These are phyloP conservation scores for Gymnothorax reevesii DNA, from an alignment of 2,797 vertebrate species.

Conservation along the genomic window DNA sequence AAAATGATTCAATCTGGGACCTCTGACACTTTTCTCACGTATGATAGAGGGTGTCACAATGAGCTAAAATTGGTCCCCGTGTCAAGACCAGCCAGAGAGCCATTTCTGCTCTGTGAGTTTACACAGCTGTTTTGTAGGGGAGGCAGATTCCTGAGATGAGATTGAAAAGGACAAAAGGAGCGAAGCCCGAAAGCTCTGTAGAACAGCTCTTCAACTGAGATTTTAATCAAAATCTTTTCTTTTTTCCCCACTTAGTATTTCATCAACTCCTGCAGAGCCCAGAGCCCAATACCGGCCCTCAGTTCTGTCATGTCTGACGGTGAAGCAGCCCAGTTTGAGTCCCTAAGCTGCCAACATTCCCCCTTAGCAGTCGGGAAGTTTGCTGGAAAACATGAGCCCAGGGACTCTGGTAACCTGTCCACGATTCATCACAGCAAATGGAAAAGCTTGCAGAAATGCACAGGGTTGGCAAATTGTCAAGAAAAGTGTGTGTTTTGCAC, in stretches of 20 bases:
- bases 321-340: background rate
- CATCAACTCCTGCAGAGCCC: background rate
- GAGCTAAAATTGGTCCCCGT: too few species aligned
- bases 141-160: background rate
- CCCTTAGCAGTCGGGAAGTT: background rate
- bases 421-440: constrained; percentile 3
- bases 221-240: background rate
- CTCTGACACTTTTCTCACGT: too few species aligned
- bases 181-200: background rate
- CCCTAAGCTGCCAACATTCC: background rate
- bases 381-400: background rate
- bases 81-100: too few species aligned
- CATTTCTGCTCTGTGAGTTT: background rate
- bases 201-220: background rate
- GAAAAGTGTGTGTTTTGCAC: background rate
- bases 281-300: background rate
- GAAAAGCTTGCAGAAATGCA: background rate
- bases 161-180: background rate
- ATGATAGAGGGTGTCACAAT: too few species aligned
- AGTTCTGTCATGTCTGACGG: background rate
- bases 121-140: background rate
- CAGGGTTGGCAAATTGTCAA: background rate
- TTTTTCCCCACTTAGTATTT: background rate
- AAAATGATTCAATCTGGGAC: too few species aligned
- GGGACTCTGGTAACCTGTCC: background rate